A percentile compares a stretch with the other conserved stretches of the same genome.
Conservation (phyloP, 2,797 vertebrate species). For the Xiphorhynchus erythropygius region DNA sequence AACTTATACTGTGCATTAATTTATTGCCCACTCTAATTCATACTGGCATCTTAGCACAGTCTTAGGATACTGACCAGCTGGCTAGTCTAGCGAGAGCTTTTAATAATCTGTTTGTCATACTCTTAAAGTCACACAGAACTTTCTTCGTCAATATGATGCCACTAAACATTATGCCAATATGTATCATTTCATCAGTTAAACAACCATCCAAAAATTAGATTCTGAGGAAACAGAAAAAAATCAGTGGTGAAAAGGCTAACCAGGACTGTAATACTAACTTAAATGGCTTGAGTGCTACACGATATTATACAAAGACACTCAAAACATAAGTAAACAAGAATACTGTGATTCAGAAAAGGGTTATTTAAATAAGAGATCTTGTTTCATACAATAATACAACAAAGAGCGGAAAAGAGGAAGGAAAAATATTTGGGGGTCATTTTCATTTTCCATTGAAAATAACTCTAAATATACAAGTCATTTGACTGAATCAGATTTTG, state of each 20-base stretch:
- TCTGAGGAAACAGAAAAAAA: not conserved
- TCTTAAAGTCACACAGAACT: not conserved
- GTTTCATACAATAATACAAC: not conserved
- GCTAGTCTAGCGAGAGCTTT: not conserved
- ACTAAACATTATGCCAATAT: not conserved
- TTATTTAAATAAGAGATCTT: not conserved
- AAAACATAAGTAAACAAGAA: constrained; percentile 4
- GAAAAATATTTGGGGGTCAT: not conserved
- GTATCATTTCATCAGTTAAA: not conserved
- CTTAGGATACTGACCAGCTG: not conserved
- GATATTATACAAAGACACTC: not conserved
- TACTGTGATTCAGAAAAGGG: not conserved
- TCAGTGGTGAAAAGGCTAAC: not conserved
- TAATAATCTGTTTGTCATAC: not conserved
- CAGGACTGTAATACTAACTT: not conserved
- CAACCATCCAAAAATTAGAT: not conserved
- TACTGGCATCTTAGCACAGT: not conserved
- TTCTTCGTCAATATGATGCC: not conserved
- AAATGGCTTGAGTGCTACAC: not conserved
- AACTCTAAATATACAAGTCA: not conserved
- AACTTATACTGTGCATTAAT: not conserved
- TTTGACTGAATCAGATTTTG: not conserved
- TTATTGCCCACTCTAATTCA: not conserved
- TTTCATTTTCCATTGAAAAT: constrained; percentile 18
- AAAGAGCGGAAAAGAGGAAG: not conserved